Percentiles rank a stretch among this genome's conserved stretches.
phyloP scores from a whole-genome alignment of 2,113 vertebrate genomes.

The Macrotus californicus region DNA sequence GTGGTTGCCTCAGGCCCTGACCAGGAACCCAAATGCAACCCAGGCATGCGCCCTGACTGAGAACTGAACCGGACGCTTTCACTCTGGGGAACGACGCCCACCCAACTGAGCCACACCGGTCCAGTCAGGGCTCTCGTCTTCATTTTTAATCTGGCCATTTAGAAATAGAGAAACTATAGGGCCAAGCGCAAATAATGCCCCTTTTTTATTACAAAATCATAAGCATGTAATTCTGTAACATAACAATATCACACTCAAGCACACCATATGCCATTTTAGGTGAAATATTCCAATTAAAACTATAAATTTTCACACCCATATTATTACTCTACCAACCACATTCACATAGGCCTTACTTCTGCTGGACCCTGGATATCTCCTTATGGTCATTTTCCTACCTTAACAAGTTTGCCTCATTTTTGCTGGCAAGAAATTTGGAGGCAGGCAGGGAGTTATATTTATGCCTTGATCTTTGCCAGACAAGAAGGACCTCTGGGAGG shows the following conservation, averaged over 20 bases:
- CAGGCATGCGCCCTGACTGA: neutral
- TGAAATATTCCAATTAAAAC: too few species aligned
- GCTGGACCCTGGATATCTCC: neutral
- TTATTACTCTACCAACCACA: too few species aligned
- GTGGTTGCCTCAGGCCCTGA: neutral
- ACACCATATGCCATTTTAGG: too few species aligned
- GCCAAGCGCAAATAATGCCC: too few species aligned
- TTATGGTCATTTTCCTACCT: neutral
- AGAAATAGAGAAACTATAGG: neutral
- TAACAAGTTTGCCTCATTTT: neutral
- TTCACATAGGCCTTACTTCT: too few species aligned
- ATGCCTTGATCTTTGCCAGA: neutral
- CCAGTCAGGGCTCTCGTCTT: neutral
- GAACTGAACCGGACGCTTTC: too few species aligned
- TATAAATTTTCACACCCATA: too few species aligned
- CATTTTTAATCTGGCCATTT: neutral
- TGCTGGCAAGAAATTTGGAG: neutral
- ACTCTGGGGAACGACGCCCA: neutral
- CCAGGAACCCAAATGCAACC: too few species aligned
- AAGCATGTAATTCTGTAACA: too few species aligned
- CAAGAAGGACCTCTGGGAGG: neutral
- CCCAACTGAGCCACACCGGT: neutral
- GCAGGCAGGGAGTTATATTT: neutral
- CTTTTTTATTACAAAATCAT: too few species aligned
- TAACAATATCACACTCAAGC: too few species aligned